Conservation (phyloP, 1,140 invertebrate species). For the Drosophila kohkoa region DNA sequence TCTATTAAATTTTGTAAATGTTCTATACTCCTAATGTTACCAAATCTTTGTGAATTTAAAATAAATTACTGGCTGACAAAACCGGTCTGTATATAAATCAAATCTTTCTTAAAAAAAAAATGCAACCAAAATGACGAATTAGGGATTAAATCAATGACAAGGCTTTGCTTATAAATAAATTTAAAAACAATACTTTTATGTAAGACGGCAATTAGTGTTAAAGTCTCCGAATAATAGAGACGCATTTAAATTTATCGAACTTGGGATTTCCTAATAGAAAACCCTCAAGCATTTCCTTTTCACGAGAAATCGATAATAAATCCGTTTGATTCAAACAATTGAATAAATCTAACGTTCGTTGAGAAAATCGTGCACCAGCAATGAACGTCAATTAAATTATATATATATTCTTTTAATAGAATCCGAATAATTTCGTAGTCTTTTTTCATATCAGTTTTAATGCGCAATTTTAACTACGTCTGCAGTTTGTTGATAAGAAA, state of each 20-base stretch:
- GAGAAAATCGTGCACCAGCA: constrained; percentile 51
- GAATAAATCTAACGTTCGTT: constrained; percentile 18
- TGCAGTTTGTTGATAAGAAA: constrained; percentile 22
- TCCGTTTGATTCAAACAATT: constrained; percentile 28
- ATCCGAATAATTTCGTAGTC: background rate
- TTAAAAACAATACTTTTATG: background rate
- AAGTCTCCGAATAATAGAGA: background rate
- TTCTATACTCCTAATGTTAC: too few relatives aligned
- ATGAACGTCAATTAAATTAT: constrained; percentile 26
- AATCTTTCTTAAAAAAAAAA: background rate
- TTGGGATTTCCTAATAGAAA: constrained; percentile 7
- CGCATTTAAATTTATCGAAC: background rate
- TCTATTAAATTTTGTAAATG: too few relatives aligned
- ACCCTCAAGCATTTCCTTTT: constrained; percentile 58
- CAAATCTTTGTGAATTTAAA: too few relatives aligned
- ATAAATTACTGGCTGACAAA: too few relatives aligned
- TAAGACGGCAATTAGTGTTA: background rate
- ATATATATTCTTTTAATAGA: constrained; percentile 2
- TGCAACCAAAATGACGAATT: too few relatives aligned
- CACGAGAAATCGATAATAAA: constrained; percentile 35
- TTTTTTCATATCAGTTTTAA: background rate
- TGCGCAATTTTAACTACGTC: background rate
- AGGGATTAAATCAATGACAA: background rate
- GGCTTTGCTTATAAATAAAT: background rate
- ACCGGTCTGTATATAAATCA: too few relatives aligned